Evolutionary conservation across 2,888 invertebrate species (phyloP), one percentile per base, ranked within the genome.

Genomic region (Pherbina coryleti): DNA sequence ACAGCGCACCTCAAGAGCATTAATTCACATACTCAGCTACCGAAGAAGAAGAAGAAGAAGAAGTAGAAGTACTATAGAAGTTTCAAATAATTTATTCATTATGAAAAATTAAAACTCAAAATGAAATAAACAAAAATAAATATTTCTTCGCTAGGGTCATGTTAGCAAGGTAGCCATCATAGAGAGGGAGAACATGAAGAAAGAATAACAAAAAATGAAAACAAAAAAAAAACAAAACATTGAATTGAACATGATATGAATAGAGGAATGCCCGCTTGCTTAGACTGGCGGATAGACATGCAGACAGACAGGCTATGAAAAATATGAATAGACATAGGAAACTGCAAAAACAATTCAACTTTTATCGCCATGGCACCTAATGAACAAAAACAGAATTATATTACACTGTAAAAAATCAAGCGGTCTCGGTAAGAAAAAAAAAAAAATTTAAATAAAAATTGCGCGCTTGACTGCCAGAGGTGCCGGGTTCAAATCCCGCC

Each of bases 221-320:
- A 5, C 22, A 14, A 28, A 17, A 62, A 19, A 22, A 14, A 64
- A n/a, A 28, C 34, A 31, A 44, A 31, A 53, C 5, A 17, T 70
- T 55, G 55, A 55, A 70, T 55, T 44, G 34, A 28, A 53, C 70
- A 70, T 70, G 70, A 70, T 31, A 53, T 55, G 70, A 70, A 70
- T 55, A 67, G 78, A 78, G 75, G 78, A 81, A 81, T 78, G 79
- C 79, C 78, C 78, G 79, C 75, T 78, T 81, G 79, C 77, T 73
- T 75, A 51, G 51, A 22, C 76, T 70, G 34, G 57, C 22, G 19
- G 55, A 34, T 55, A 75, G 71, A 53, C 37, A 70, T 22, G 14
- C 62, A 62, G 28, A 49, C 78, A 77, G 57, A n/a, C n/a, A 55
- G 19, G 3, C 55, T 8, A 22, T 22, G 1, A 55, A n/a, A 22